phyloP scores from a whole-genome alignment of 2,888 invertebrate species.

The Nephrotoma appendiculata region DNA sequence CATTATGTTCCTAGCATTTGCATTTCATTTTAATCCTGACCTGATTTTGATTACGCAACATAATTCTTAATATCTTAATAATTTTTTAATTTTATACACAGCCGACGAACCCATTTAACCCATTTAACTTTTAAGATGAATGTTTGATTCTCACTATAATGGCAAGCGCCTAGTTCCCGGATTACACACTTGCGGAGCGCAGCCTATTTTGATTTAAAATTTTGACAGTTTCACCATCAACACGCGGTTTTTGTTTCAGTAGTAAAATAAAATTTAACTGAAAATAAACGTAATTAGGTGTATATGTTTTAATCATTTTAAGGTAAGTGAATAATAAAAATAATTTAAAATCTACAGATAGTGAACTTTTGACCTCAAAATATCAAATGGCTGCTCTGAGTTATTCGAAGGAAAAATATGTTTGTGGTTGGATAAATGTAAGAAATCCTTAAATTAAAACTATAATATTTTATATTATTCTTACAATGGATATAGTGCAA shows the following conservation, averaged over 20 bases:
- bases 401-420: not conserved
- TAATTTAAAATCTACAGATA: not conserved
- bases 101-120: too few species aligned
- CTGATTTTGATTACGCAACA: too few species aligned
- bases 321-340: not conserved
- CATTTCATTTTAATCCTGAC: too few species aligned
- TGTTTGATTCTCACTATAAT: too few species aligned
- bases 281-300: not conserved
- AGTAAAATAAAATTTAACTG: not conserved
- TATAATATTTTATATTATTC: not conserved
- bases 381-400: not conserved
- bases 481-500: not conserved
- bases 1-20: too few species aligned
- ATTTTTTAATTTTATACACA: too few species aligned
- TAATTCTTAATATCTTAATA: too few species aligned
- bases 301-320: not conserved
- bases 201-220: not conserved
- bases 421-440: not conserved
- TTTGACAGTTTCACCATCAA: not conserved
- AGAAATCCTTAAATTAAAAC: not conserved
- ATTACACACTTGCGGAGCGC: not conserved
- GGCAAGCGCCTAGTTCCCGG: not conserved
- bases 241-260: not conserved
- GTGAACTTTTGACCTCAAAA: not conserved
- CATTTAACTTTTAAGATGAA: too few species aligned